Evolutionary conservation across 2,888 invertebrate species (phyloP).

Genomic region (Eugnorisma glareosa): DNA sequence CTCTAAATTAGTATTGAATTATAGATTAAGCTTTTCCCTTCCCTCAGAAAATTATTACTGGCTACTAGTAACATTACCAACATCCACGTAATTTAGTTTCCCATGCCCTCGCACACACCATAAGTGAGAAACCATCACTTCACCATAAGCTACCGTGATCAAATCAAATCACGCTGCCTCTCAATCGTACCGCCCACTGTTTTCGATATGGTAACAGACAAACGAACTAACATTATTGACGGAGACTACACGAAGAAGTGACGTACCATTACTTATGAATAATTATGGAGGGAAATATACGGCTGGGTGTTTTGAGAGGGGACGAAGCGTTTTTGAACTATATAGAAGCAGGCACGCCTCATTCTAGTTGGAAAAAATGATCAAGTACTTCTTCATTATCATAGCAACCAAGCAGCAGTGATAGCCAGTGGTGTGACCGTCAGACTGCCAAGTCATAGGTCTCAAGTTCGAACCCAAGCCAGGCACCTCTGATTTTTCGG

Average conservation of each 20-base stretch:
- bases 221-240: conserved; percentile 59
- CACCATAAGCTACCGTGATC: conserved; percentile 52
- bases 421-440: too few relatives aligned
- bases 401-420: too few relatives aligned
- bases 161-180: conserved; percentile 50
- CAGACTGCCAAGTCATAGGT: too few relatives aligned
- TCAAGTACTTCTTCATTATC: neutral
- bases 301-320: neutral
- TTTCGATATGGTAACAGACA: conserved; percentile 51
- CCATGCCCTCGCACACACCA: conserved; percentile 29
- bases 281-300: conserved; percentile 26
- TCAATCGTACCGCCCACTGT: conserved; percentile 61
- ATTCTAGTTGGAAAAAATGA: neutral
- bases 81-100: conserved; percentile 23
- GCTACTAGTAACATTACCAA: neutral
- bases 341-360: neutral
- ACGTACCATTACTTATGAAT: conserved; percentile 55
- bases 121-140: conserved; percentile 52
- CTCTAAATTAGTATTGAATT: too few relatives aligned
- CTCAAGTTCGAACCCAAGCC: too few relatives aligned
- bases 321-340: neutral
- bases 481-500: too few relatives aligned
- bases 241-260: conserved; percentile 41
- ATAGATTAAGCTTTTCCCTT: neutral
- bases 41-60: neutral